phyloP scores from a whole-genome alignment of 2,113 vertebrate genomes.

The Vidua chalybeata region DNA sequence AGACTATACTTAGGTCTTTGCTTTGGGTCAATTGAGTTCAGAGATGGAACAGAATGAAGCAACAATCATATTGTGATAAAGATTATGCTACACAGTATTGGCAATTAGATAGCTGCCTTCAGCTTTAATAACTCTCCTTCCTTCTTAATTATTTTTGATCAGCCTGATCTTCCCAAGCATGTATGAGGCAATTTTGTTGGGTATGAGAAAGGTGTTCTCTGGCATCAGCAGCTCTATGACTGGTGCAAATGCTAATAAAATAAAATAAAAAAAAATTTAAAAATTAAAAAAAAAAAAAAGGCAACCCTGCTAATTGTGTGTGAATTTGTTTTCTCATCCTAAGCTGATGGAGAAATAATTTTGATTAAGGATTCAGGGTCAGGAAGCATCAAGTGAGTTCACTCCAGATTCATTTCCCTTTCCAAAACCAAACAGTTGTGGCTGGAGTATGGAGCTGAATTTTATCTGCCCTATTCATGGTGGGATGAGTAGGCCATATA shows the following conservation, averaged over 20 bases:
- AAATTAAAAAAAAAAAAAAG: neutral
- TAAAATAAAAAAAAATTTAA: too few species aligned
- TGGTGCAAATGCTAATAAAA: constrained; percentile 32
- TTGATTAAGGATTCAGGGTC: constrained; percentile 72
- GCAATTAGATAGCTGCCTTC: constrained; percentile 29
- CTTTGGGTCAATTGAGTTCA: neutral
- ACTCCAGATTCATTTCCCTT: constrained; percentile 70
- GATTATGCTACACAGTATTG: neutral
- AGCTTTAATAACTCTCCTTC: constrained; percentile 54
- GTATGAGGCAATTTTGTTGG: constrained; percentile 19
- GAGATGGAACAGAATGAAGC: neutral
- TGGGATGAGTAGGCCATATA: neutral
- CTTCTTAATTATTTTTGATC: constrained; percentile 63
- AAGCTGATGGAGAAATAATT: constrained; percentile 69
- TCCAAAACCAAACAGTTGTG: constrained; percentile 1
- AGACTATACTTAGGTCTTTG: neutral
- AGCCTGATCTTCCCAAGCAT: constrained; percentile 12
- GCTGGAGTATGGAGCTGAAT: constrained; percentile 38
- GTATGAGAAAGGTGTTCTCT: constrained; percentile 34
- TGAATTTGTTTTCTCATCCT: constrained; percentile 62
- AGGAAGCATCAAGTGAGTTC: constrained; percentile 70
- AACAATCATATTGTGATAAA: neutral
- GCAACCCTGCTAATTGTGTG: constrained; percentile 62
- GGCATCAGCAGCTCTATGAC: neutral
- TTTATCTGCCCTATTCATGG: constrained; percentile 53